phyloP scores from a whole-genome alignment of 2,797 vertebrate species.

The Sardinella longiceps region DNA sequence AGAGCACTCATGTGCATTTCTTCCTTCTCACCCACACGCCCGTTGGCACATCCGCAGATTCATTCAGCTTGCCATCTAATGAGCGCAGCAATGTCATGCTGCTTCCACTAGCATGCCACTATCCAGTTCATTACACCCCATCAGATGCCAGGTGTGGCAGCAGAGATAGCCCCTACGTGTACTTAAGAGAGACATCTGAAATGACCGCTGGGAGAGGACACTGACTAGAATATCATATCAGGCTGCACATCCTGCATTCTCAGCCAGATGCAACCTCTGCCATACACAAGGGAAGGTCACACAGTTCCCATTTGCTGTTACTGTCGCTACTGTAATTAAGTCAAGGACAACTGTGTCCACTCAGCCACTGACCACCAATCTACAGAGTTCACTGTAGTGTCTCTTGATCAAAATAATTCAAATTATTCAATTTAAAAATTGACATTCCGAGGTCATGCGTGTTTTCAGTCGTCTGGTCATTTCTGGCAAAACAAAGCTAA shows the following conservation, averaged over 20 bases:
- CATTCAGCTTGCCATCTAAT: conserved; percentile 72
- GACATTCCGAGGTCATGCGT: background rate
- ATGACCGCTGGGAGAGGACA: conserved; percentile 2
- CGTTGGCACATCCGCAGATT: conserved; percentile 63
- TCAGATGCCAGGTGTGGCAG: background rate
- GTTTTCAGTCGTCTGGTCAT: background rate
- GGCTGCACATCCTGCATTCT: background rate
- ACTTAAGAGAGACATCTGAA: conserved; percentile 42
- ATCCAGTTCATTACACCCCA: conserved; percentile 6
- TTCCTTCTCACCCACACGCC: conserved; percentile 31
- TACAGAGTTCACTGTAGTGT: no score
- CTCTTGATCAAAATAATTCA: background rate
- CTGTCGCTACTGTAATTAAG: background rate
- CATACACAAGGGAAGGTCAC: background rate
- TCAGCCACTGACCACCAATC: no score
- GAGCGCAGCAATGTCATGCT: conserved; percentile 48
- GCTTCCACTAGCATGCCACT: background rate
- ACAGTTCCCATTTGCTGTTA: background rate
- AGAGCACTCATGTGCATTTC: background rate
- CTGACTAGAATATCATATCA: background rate
- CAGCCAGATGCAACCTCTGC: background rate
- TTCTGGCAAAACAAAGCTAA: background rate
- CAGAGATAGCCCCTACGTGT: background rate
- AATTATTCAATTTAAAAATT: background rate
- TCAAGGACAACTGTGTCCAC: background rate